phyloP scores from a whole-genome alignment of 1,140 invertebrate genomes.

The Ceratitis capitata region DNA sequence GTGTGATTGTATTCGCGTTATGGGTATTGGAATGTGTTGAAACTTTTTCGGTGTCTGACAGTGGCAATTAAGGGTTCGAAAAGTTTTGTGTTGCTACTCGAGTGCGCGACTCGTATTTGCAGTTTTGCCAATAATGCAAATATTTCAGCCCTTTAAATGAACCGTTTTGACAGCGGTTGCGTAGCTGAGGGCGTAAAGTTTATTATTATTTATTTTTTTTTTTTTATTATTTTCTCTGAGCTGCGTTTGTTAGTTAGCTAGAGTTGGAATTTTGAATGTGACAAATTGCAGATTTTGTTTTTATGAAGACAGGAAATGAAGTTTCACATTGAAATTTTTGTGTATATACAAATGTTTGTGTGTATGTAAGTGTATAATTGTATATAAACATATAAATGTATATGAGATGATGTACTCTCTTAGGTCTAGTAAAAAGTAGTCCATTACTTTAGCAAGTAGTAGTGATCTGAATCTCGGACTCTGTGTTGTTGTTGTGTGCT shows the following conservation, averaged over 20 bases:
- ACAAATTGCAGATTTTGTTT: background rate
- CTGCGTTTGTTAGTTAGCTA: background rate
- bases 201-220: too few relatives aligned
- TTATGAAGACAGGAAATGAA: background rate
- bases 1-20: background rate
- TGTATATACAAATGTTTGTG: too few relatives aligned
- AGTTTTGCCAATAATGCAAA: background rate
- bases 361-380: too few relatives aligned
- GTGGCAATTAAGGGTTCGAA: background rate
- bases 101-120: too few relatives aligned
- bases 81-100: too few relatives aligned
- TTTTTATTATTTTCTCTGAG: background rate
- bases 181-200: background rate
- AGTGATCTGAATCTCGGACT: too few relatives aligned
- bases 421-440: too few relatives aligned
- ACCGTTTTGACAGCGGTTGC: background rate
- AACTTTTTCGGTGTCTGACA: background rate
- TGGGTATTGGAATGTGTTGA: background rate
- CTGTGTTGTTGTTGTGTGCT: too few relatives aligned
- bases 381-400: too few relatives aligned
- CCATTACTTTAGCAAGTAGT: too few relatives aligned
- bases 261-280: background rate
- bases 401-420: too few relatives aligned
- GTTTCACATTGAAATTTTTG: too few relatives aligned
- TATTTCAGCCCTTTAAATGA: background rate